phyloP scores from a whole-genome alignment of 2,113 vertebrate species.

The Oryctolagus cuniculus region mOryCun1.1 NC_091451.1:12894001-12894500 shows the following conservation, averaged over 20 bases:
- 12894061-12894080: constrained; percentile 26
- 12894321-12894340: constrained; percentile 22
- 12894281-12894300: not conserved
- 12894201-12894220: not conserved
- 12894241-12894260: not conserved
- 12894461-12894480: constrained; percentile 23
- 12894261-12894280: constrained; percentile 35
- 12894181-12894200: not conserved
- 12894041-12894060: constrained; percentile 1
- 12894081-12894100: not conserved
- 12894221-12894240: constrained; percentile 1
- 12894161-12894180: not conserved
- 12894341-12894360: constrained; percentile 47
- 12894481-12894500: not conserved
- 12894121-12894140: constrained; percentile 46
- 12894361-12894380: constrained; percentile 4
- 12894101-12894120: not conserved
- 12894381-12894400: not conserved
- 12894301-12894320: constrained; percentile 57
- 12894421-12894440: constrained; percentile 16
- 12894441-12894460: constrained; percentile 56
- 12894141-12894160: not conserved
- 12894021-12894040: constrained; percentile 29
- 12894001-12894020: constrained; percentile 23
- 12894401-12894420: not conserved